Percentiles rank a stretch among this genome's conserved stretches.
phyloP scores from a whole-genome alignment of 2,797 vertebrate species.

The Avahi laniger region DNA sequence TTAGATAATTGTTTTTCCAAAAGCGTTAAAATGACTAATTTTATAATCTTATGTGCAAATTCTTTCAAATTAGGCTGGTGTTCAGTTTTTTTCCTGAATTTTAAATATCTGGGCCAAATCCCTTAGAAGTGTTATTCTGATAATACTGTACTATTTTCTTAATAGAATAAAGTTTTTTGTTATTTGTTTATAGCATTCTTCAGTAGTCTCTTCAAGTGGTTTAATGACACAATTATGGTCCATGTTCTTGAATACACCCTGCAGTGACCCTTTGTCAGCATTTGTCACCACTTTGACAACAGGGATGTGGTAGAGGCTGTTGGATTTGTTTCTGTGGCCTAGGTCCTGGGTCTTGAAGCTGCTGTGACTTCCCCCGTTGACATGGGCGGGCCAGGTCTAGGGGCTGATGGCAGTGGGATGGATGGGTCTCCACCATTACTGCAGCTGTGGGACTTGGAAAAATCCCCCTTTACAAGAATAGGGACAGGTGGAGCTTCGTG shows the following conservation, averaged over 20 bases:
- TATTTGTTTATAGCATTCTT: not conserved
- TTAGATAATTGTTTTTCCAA: not conserved
- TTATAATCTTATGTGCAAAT: not conserved
- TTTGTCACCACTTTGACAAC: no score
- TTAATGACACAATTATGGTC: not conserved
- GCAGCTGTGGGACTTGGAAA: not conserved
- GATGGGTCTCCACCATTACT: not conserved
- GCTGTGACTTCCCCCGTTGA: rapidly evolving
- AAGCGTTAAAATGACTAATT: not conserved
- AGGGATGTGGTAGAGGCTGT: not conserved
- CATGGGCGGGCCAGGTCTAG: not conserved
- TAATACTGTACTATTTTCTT: not conserved
- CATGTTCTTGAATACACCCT: no score
- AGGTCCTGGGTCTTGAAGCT: not conserved
- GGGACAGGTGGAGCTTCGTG: not conserved
- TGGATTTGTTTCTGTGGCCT: not conserved
- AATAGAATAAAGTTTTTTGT: not conserved
- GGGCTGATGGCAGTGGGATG: not conserved
- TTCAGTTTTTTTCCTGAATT: not conserved
- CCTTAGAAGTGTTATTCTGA: not conserved
- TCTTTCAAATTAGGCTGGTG: not conserved
- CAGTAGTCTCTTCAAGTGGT: not conserved
- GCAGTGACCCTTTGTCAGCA: no score
- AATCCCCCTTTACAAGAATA: not conserved
- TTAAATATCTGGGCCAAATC: not conserved